These are phyloP conservation scores for Clarias gariepinus DNA, from an alignment of 2,113 vertebrate genomes.

Conservation along the genomic window DNA sequence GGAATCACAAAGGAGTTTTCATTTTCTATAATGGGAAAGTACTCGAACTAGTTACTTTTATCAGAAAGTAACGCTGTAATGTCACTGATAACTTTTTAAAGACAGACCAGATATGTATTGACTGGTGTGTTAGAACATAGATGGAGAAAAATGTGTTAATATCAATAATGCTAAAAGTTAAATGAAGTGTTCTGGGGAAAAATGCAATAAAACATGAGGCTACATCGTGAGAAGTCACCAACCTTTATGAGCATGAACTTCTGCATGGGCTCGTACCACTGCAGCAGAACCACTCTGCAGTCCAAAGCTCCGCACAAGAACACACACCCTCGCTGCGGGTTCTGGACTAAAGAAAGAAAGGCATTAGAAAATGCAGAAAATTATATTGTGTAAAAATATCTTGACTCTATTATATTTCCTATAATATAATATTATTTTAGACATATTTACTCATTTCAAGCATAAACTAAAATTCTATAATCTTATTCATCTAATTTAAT, in stretches of 20 bases:
- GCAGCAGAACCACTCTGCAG: constrained; percentile 83
- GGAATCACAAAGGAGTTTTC: too few relatives aligned
- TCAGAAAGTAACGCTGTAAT: too few relatives aligned
- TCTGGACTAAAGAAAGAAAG: constrained; percentile 65
- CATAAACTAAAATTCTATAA: too few relatives aligned
- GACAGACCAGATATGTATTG: background rate
- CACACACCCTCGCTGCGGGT: constrained; percentile 66
- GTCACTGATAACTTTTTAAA: too few relatives aligned
- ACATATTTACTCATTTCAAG: background rate
- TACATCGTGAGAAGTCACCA: background rate
- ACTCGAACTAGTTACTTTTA: too few relatives aligned
- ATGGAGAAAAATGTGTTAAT: too few relatives aligned
- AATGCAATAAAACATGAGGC: background rate
- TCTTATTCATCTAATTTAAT: too few relatives aligned
- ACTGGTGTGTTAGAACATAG: background rate
- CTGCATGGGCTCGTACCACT: constrained; percentile 93
- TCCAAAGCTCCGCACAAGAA: constrained; percentile 87
- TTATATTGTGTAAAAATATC: background rate
- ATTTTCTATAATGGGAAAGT: too few relatives aligned
- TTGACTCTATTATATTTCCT: background rate
- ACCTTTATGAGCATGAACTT: constrained; percentile 94
- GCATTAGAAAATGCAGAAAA: background rate
- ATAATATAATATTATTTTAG: background rate
- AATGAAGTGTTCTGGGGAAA: background rate
- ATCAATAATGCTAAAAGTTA: background rate